Evolutionary conservation across 2,113 vertebrate species (phyloP), one percentile per base, ranked within the genome.

Genomic region (Barbus barbus): DNA sequence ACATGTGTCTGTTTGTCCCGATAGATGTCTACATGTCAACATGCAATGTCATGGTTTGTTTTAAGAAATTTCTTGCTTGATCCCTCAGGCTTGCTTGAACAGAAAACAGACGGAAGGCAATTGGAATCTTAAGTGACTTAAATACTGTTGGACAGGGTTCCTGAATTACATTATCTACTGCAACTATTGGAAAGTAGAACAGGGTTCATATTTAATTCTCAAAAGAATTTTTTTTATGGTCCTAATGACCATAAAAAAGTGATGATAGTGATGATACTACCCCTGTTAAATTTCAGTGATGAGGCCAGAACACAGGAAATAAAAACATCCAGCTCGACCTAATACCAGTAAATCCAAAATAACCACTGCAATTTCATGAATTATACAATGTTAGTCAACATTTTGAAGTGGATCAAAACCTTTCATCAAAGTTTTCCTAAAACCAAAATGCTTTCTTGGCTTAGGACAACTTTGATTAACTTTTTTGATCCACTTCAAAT

Each of bases 1-100:
- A 84, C 67, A 89, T 81, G 77, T 88, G 60, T 67, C 86, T 86
- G 14, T 31, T 84, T 85, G 61, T 76, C 58, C 61, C 26, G 36
- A 31, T 33, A 76, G 48, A 87, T 33, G 58, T 72, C 53, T 16
- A 0, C 51, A 41, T 51, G 44, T 78, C 73, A 80, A 80, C 86
- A 79, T 87, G 82, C 18, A 83, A 78, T 81, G 31, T 65, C 53
- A 76, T 46, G 61, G 51, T 82, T 86, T 46, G 36, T 86, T 84
- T 82, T 36, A 18, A 71, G 26, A 20, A 46, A 75, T 83, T n/a
- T 82, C 36, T 84, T 63, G 13, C 53, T 44, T 56, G 13, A 31
- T 78, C 48, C 75, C 48, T 58, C 16, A 71, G 31, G 31, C 74
- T 60, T 38, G 1, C 12, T 72, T 79, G 38, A 60, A 72, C 48